phyloP scores from a whole-genome alignment of 30 jellyfish, hydroid and myxozoan genomes.

The Hydractinia symbiolongicarpus region DNA sequence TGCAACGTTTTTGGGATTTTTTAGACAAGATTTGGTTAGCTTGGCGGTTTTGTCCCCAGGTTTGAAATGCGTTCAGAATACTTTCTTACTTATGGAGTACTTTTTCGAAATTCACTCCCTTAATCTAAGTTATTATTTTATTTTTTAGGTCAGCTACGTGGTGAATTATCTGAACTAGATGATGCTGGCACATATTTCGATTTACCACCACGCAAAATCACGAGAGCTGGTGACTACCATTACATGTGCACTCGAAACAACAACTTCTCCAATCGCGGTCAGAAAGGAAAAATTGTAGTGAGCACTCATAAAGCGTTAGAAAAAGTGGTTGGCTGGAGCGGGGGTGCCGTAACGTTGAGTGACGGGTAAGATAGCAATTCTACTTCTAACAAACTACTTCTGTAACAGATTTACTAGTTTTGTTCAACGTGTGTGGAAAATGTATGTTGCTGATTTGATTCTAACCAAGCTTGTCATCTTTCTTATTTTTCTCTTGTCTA shows the following conservation, averaged over 20 bases:
- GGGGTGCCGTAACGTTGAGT: background rate
- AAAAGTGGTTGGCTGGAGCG: background rate
- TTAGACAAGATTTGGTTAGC: conserved; percentile 39
- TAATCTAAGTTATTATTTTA: background rate
- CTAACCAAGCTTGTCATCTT: too few species aligned
- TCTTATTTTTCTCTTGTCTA: too few species aligned
- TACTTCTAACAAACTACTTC: too few species aligned
- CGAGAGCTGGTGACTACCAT: conserved; percentile 53
- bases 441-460: too few species aligned
- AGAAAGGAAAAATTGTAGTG: conserved; percentile 62
- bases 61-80: background rate
- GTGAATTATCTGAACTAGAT: conserved; percentile 37
- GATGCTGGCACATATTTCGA: conserved; percentile 69
- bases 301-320: background rate
- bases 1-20: conserved; percentile 47
- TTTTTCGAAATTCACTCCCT: background rate
- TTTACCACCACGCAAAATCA: conserved; percentile 59
- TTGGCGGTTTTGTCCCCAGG: conserved; percentile 79
- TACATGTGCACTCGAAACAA: conserved; percentile 82
- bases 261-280: conserved; percentile 82
- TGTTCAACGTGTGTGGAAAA: too few species aligned
- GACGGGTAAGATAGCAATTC: background rate
- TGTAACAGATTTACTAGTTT: too few species aligned
- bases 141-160: conserved; percentile 21
- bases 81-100: background rate